A percentile compares a stretch with the other conserved stretches of the same genome.
Evolutionary conservation across 2,113 vertebrate species (phyloP).

Genomic region (Saccopteryx leptura): DNA sequence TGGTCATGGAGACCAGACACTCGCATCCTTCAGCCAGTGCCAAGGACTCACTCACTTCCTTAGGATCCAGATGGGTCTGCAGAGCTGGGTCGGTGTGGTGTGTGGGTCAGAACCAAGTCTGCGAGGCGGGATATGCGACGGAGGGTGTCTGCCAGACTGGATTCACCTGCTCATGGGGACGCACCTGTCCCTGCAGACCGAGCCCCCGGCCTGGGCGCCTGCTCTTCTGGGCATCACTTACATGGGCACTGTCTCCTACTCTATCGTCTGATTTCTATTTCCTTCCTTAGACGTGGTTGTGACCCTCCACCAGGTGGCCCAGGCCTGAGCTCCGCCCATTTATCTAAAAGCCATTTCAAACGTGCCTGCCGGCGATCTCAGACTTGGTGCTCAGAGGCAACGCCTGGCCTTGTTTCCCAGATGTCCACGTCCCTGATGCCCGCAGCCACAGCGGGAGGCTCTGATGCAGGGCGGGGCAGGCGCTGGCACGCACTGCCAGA

Average conservation of each 20-base stretch:
- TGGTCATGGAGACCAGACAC: no score
- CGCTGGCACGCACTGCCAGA: no score
- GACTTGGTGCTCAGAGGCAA: background rate
- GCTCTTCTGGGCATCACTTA: background rate
- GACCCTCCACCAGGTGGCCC: background rate
- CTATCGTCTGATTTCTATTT: slow-evolving; percentile 46
- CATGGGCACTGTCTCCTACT: background rate
- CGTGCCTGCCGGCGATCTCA: background rate
- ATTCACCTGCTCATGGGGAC: rapidly evolving
- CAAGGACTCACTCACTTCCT: no score
- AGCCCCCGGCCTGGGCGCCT: background rate
- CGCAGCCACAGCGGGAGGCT: background rate
- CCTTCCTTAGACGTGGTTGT: background rate
- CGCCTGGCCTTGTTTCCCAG: background rate
- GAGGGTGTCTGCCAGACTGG: no score
- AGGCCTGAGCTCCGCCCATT: background rate
- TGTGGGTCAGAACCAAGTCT: background rate
- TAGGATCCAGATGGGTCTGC: no score
- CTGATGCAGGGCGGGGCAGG: rapidly evolving
- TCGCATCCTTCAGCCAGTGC: no score
- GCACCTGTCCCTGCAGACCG: background rate
- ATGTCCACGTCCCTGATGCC: background rate
- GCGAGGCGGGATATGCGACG: no score
- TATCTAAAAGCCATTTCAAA: background rate
- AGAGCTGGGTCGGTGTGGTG: background rate